These are phyloP conservation scores for Gracilinanus agilis DNA, from an alignment of 2,113 vertebrate species.

Conservation along the genomic window DNA sequence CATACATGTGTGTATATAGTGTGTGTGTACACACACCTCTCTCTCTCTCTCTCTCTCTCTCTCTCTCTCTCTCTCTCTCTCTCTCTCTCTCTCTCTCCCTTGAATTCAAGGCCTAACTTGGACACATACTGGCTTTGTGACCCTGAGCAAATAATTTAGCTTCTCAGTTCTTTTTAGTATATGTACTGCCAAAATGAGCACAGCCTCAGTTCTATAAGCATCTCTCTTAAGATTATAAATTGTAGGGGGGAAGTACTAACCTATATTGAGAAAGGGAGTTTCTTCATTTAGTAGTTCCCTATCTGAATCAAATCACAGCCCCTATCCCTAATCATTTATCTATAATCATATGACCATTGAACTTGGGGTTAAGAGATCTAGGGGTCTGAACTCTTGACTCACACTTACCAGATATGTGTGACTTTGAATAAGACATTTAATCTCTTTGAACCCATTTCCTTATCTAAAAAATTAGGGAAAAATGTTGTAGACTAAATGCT, in stretches of 20 bases:
- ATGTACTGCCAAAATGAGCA: no score
- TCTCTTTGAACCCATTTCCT: not conserved
- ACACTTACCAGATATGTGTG: not conserved
- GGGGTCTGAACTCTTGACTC: not conserved
- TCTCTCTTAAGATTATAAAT: not conserved
- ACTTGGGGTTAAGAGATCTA: not conserved
- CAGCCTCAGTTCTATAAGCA: not conserved
- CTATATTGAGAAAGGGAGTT: not conserved
- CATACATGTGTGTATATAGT: no score
- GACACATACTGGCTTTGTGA: not conserved
- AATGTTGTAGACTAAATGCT: not conserved
- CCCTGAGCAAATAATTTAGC: not conserved
- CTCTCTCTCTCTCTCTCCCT: not conserved
- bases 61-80: no score
- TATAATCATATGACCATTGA: not conserved
- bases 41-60: no score
- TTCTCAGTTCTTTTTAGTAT: not conserved
- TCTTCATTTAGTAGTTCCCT: not conserved
- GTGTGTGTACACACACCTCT: no score
- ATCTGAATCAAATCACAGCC: not conserved
- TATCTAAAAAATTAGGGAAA: not conserved
- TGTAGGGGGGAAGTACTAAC: not conserved
- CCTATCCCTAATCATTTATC: not conserved
- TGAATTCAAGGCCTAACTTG: not conserved
- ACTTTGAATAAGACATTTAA: not conserved